Base-by-base conservation (phyloP, 2,888 invertebrate species). In the Antheraea assamensis region DNA sequence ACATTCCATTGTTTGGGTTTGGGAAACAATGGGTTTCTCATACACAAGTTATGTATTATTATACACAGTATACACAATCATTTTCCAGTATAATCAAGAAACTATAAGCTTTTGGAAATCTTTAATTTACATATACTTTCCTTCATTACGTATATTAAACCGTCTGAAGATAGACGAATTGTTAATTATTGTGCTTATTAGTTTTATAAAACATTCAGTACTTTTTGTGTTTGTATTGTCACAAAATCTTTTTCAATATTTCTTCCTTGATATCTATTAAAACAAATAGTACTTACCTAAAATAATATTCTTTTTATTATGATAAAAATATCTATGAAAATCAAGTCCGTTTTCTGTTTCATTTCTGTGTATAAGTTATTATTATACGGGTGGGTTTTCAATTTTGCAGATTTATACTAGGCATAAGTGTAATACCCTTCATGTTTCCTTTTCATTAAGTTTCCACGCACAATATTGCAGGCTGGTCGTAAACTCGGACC, bases 41-140 rank as follows among this genome's bases (percentile, higher is more conserved):
- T 7, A 42, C 42, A 13, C 13, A 42, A 42, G 0, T 42, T 42
- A 42, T 42, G 7, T 42, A 13, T 42, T 42, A 42, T n/a, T n/a
- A n/a, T n/a, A n/a, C n/a, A n/a, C n/a, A n/a, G 21, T 52, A 52
- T 47, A 47, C 15, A 8, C 5, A n/a, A 55, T 55, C 55, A 15
- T 19, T 55, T 55, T 55, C 55, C n/a, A 55, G 1, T n/a, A 3
- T 55, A 55, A 55, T 4, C 19, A 55, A 55, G 55, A 55, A 55
- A 3, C 19, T 5, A 55, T 3, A 55, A 86, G 87, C 86, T 83
- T 81, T 84, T 84, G 81, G 85, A 87, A 87, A 92, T 93, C 93
- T 91, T 92, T 91, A 92, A 92, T n/a, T 93, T 92, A 92, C 87
- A 86, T 87, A 85, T 90, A 88, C 17, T 92, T 93, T 92, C 92